Conservation (phyloP, 2,113 vertebrate genomes). For the Cacatua alba region DNA sequence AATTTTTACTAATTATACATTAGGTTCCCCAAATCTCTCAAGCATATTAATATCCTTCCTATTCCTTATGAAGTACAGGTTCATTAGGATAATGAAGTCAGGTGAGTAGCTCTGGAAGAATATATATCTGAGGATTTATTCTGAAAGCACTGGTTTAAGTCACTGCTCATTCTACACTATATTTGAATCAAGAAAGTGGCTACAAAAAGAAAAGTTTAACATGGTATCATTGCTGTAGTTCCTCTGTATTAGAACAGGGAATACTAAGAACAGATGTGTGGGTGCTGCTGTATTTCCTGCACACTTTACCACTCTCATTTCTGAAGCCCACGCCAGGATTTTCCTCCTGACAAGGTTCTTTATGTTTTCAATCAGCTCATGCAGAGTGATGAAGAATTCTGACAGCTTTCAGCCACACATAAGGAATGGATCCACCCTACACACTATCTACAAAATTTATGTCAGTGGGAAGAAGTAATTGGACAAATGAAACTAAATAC, state of each 20-base stretch:
- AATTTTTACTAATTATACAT: background rate
- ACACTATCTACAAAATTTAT: background rate
- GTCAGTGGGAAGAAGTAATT: background rate
- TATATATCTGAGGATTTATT: background rate
- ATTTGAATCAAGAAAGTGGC: background rate
- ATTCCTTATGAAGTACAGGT: background rate
- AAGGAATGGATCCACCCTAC: background rate
- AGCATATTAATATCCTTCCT: background rate
- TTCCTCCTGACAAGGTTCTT: background rate
- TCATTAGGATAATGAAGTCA: background rate
- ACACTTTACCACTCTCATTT: background rate
- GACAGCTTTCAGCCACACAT: background rate
- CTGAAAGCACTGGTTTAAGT: background rate
- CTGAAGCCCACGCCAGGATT: background rate
- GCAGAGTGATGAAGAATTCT: background rate
- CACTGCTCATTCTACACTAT: background rate
- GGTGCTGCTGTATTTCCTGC: background rate
- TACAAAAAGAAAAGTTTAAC: background rate
- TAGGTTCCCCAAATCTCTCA: background rate
- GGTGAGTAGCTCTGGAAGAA: background rate
- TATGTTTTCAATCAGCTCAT: background rate
- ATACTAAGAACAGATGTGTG: background rate
- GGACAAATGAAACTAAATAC: background rate
- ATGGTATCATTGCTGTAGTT: background rate
- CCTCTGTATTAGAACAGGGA: background rate